Conservation (phyloP, 2,113 vertebrate genomes). For the Notarius lentiginosus region DNA sequence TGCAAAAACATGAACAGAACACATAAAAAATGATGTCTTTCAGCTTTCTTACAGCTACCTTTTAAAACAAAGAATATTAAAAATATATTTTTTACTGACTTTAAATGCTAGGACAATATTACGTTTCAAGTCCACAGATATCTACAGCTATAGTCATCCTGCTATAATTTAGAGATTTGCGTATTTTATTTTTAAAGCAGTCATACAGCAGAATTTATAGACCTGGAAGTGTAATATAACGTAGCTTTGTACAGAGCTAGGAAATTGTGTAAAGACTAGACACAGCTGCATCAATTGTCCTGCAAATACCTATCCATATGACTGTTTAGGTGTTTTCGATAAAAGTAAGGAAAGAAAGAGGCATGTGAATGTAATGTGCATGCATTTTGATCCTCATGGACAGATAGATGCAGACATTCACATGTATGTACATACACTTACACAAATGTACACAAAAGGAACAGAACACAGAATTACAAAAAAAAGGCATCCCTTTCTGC, state of each 20-base stretch:
- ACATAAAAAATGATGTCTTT: not conserved
- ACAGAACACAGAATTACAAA: not conserved
- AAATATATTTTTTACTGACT: not conserved
- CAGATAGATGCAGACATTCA: not conserved
- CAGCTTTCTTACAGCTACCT: not conserved
- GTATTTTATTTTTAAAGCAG: not conserved
- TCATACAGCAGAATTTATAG: not conserved
- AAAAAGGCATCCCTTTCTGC: not conserved
- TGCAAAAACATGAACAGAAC: conserved; percentile 10
- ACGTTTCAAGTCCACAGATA: not conserved
- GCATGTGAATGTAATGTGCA: not conserved
- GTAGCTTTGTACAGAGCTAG: not conserved
- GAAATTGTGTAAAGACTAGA: not conserved
- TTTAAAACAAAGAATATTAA: not conserved
- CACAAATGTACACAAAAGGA: not conserved
- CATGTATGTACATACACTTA: not conserved
- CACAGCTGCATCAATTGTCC: not conserved
- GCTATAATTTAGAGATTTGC: not conserved
- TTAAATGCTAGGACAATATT: not conserved
- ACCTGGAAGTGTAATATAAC: not conserved
- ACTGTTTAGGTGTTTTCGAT: not conserved
- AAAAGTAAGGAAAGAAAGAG: not conserved
- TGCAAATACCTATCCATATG: not conserved
- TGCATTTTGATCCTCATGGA: not conserved
- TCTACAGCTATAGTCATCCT: not conserved